A percentile compares a stretch with the other conserved stretches of the same genome.
Conservation (phyloP, 2,797 vertebrate species). For the Vipera ursinii region DNA sequence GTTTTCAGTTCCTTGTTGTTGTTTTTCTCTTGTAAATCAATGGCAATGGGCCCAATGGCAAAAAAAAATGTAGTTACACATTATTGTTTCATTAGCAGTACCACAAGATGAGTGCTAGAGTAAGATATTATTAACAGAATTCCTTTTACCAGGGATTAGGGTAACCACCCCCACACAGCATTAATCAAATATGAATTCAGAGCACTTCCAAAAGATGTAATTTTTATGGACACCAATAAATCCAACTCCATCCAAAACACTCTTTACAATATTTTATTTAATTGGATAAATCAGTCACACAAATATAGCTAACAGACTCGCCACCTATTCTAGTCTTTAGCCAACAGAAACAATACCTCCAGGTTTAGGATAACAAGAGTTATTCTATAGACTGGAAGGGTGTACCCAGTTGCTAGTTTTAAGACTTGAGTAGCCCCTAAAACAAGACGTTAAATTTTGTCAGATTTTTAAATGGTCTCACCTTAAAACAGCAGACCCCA, state of each 20-base stretch:
- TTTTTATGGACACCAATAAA: neutral
- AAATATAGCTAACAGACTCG: neutral
- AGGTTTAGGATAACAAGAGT: neutral
- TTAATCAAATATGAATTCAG: slow-evolving; percentile 12
- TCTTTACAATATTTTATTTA: slow-evolving; percentile 3
- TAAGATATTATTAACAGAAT: slow-evolving; percentile 22
- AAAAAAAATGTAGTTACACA: neutral
- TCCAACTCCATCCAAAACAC: neutral
- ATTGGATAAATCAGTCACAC: neutral
- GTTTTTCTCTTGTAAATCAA: neutral
- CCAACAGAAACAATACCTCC: neutral
- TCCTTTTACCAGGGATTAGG: neutral
- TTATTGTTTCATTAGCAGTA: neutral
- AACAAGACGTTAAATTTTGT: neutral
- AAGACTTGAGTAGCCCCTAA: neutral
- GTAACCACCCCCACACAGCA: slow-evolving; percentile 36
- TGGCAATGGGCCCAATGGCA: neutral
- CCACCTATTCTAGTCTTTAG: neutral
- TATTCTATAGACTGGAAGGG: neutral
- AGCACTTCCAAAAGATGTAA: neutral
- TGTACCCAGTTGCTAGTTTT: neutral
- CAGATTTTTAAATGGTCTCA: neutral
- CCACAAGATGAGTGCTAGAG: neutral
- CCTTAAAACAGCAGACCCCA: neutral
- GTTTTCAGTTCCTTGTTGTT: neutral